Conservation (phyloP, 2,888 invertebrate species). For the Aphidoletes aphidimyza region DNA sequence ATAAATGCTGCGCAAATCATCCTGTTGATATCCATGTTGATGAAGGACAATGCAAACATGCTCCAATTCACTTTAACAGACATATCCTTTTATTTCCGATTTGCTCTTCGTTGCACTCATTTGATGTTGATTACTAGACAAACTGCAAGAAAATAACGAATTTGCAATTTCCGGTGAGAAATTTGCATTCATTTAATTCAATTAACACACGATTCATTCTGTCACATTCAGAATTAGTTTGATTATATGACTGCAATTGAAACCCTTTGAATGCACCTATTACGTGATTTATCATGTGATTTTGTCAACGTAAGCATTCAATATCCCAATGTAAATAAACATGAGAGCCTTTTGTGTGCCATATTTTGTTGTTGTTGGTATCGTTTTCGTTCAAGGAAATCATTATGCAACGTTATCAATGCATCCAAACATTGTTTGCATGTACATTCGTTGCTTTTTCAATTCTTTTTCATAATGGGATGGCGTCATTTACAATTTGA, state of each 20-base stretch:
- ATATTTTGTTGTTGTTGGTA: not conserved
- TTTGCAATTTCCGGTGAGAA: too few species aligned
- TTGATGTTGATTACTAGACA: too few species aligned
- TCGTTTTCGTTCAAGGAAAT: not conserved
- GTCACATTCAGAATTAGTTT: not conserved
- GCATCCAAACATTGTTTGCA: not conserved
- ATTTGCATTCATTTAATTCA: too few species aligned
- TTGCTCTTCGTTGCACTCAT: too few species aligned
- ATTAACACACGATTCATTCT: too few species aligned
- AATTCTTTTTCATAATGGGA: not conserved
- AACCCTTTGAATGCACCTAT: not conserved
- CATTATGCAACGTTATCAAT: not conserved
- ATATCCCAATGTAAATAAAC: not conserved
- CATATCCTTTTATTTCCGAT: not conserved
- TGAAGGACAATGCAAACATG: conserved; percentile 17
- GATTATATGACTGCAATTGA: not conserved
- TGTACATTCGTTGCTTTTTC: not conserved
- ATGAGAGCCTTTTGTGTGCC: not conserved
- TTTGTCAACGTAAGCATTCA: not conserved
- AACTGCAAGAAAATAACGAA: too few species aligned
- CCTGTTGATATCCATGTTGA: conserved; percentile 42
- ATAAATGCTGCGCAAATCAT: conserved; percentile 43
- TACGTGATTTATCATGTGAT: not conserved
- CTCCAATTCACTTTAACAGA: conserved; percentile 21
- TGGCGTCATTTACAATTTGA: too few species aligned